A percentile compares a stretch with the other conserved stretches of the same genome.
Evolutionary conservation across 2,113 vertebrate genomes (phyloP).

Genomic region (Halichoerus grypus): DNA sequence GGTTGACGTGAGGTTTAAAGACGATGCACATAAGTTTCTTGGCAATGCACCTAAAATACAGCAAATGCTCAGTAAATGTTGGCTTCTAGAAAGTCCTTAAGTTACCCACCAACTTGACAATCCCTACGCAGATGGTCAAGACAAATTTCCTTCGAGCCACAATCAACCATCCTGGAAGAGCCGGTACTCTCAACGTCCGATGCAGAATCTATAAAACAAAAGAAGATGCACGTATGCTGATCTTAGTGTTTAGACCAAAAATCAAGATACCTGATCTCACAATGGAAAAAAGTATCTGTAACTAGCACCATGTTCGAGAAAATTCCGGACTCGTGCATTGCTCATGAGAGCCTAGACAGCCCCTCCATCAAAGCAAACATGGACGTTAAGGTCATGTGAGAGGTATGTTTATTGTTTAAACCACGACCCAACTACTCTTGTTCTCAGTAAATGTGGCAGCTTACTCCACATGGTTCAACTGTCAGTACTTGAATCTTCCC

Average conservation of each 20-base stretch:
- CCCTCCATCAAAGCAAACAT: not conserved
- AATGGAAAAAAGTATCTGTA: not conserved
- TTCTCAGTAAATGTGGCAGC: not conserved
- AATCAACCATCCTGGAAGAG: not conserved
- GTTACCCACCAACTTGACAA: constrained; percentile 68
- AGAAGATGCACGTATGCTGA: not conserved
- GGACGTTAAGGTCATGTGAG: not conserved
- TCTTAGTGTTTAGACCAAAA: not conserved
- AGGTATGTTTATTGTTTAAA: not conserved
- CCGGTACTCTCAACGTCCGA: rapidly evolving
- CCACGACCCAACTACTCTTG: not conserved
- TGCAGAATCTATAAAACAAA: constrained; percentile 44
- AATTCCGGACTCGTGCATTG: not conserved
- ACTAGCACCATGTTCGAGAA: not conserved
- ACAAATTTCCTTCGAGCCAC: constrained; percentile 66
- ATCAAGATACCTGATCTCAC: not conserved
- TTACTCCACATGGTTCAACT: not conserved
- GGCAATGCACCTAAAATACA: no score
- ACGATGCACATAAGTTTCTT: not conserved
- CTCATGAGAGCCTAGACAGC: not conserved
- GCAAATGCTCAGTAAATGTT: not conserved
- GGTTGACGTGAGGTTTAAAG: not conserved
- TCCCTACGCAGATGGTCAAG: not conserved
- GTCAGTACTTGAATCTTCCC: not conserved
- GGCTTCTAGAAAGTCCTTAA: not conserved